Evolutionary conservation across 92 coral and sea anemone species (phyloP).

Genomic region (Palythoa heliodiscus): DNA sequence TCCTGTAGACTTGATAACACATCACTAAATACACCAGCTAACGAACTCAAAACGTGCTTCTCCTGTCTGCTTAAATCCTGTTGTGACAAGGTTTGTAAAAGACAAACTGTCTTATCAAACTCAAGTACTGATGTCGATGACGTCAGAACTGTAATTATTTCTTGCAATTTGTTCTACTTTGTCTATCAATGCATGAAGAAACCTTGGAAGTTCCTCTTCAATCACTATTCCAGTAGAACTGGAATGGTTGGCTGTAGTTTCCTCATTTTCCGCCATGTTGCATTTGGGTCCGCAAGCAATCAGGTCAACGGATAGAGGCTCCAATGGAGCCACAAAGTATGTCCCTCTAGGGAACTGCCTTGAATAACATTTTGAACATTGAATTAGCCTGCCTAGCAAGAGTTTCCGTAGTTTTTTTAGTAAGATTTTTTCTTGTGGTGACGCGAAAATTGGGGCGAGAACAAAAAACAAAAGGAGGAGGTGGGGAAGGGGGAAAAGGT

Average conservation of each 20-base stretch:
- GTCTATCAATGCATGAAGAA: conserved; percentile 14
- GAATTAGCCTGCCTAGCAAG: background rate
- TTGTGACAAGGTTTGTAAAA: conserved; percentile 1
- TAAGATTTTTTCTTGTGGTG: no score
- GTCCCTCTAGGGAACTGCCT: background rate
- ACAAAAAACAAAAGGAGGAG: no score
- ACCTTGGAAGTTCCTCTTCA: conserved; percentile 10
- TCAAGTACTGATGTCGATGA: conserved; percentile 13
- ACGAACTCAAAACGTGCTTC: conserved; percentile 3
- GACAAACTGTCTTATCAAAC: conserved; percentile 8
- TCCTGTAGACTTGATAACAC: conserved; percentile 24
- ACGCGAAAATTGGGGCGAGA: no score
- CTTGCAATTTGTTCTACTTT: background rate
- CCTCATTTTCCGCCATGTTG: conserved; percentile 2
- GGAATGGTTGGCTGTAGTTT: background rate
- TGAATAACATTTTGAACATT: background rate
- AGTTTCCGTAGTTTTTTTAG: no score
- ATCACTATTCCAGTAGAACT: background rate
- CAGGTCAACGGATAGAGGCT: conserved; percentile 16
- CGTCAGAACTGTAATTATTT: background rate
- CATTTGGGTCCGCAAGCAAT: background rate
- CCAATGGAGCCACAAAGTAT: background rate
- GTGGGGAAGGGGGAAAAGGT: no score
- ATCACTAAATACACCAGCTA: conserved; percentile 12
- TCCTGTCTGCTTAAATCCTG: conserved; percentile 7